Conservation (phyloP, 2,888 invertebrate species). For the Creontiades dilutus region DNA sequence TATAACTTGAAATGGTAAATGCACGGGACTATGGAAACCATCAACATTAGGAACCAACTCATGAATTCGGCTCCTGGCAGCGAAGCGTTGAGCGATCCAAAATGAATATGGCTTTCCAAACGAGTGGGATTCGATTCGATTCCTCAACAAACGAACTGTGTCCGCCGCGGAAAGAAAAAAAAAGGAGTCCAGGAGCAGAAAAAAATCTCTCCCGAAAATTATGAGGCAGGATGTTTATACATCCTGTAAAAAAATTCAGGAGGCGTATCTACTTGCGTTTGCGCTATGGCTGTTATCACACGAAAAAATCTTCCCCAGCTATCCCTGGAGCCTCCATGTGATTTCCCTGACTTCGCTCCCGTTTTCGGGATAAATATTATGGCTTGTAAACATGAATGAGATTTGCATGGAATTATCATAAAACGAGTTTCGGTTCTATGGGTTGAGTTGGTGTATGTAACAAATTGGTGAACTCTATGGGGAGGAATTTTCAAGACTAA, state of each 20-base stretch:
- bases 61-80: too few species aligned
- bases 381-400: not conserved
- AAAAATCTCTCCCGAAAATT: not conserved
- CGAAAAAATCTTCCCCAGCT: not conserved
- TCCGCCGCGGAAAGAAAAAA: not conserved
- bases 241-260: not conserved
- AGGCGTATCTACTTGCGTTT: constrained; percentile 1
- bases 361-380: constrained; percentile 4
- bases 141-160: not conserved
- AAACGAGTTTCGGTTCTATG: too few species aligned
- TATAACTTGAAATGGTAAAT: too few species aligned
- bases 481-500: too few species aligned
- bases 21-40: too few species aligned
- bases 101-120: too few species aligned
- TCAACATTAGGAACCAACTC: too few species aligned
- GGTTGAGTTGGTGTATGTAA: too few species aligned
- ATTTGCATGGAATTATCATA: not conserved
- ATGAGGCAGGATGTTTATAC: constrained; percentile 18
- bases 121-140: too few species aligned
- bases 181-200: not conserved
- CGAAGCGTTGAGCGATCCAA: too few species aligned
- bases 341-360: constrained; percentile 10
- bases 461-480: too few species aligned
- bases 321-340: not conserved
- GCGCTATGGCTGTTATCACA: not conserved